A percentile compares a stretch with the other conserved stretches of the same genome.
phyloP scores from a whole-genome alignment of 2,113 vertebrate genomes.

The Elephantulus edwardii region DNA sequence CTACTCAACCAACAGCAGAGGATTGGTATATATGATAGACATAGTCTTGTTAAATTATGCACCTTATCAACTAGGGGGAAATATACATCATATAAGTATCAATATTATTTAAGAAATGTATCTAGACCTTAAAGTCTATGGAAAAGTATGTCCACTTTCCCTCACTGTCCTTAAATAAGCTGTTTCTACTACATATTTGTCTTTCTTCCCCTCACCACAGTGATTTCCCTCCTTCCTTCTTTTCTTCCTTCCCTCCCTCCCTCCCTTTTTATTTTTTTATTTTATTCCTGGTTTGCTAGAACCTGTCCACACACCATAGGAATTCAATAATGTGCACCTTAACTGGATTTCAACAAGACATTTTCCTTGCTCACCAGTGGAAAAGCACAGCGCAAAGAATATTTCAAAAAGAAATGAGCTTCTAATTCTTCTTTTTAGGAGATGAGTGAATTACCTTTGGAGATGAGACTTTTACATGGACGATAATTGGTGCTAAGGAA shows the following conservation, averaged over 20 bases:
- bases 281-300: slow-evolving; percentile 20
- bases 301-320: neutral
- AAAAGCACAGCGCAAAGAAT: neutral
- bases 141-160: neutral
- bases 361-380: neutral
- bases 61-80: neutral
- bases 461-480: slow-evolving; percentile 99
- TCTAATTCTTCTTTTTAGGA: slow-evolving; percentile 25
- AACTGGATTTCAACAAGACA: neutral
- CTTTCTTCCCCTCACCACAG: neutral
- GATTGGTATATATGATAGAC: neutral
- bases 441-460: slow-evolving; percentile 90
- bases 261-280: too few species aligned
- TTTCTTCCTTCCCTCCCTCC: too few species aligned
- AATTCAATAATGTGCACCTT: neutral
- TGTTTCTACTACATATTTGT: slow-evolving; percentile 5
- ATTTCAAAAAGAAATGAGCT: neutral
- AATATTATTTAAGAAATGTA: slow-evolving; percentile 9
- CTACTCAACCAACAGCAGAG: neutral
- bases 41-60: neutral
- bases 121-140: neutral
- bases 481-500: slow-evolving; percentile 97
- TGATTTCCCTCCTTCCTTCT: neutral
- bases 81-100: neutral
- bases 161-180: neutral